These are phyloP conservation scores for Pasiphila rectangulata DNA, from an alignment of 2,888 invertebrate genomes.

Conservation along the genomic window DNA sequence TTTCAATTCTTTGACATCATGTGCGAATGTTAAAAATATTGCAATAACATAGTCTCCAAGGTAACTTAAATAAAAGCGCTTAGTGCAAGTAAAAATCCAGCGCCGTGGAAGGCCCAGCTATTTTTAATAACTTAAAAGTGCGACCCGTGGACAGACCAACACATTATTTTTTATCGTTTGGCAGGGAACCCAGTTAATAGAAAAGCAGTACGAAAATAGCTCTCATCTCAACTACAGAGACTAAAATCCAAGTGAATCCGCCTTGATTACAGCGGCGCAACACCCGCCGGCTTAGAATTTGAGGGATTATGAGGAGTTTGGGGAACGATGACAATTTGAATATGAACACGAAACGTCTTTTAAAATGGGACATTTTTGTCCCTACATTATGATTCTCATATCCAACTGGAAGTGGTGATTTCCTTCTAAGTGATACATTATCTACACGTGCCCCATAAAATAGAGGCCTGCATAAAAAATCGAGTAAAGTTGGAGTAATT, in stretches of 20 bases:
- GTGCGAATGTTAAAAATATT: no score
- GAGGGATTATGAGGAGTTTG: conserved; percentile 80
- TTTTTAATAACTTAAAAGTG: no score
- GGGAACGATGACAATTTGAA: conserved; percentile 78
- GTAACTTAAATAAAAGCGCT: no score
- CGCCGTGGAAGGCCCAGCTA: no score
- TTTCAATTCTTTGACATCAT: no score
- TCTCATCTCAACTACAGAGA: conserved; percentile 49
- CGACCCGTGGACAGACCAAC: no score
- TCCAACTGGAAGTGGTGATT: not conserved
- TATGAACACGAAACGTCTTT: conserved; percentile 70
- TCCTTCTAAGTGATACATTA: no score
- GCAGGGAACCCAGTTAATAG: conserved; percentile 26
- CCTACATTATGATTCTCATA: conserved; percentile 19
- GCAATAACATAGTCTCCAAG: no score
- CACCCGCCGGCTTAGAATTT: conserved; percentile 70
- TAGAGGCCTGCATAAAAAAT: no score
- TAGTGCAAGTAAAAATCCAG: no score
- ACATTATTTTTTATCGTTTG: not conserved
- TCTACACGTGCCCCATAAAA: no score
- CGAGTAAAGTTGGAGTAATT: no score
- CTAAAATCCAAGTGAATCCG: conserved; percentile 74
- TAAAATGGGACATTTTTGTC: conserved; percentile 61
- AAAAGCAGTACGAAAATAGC: conserved; percentile 7
- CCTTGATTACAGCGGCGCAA: conserved; percentile 74